Evolutionary conservation across 2,113 vertebrate genomes (phyloP).

Genomic region (Athene noctua): DNA sequence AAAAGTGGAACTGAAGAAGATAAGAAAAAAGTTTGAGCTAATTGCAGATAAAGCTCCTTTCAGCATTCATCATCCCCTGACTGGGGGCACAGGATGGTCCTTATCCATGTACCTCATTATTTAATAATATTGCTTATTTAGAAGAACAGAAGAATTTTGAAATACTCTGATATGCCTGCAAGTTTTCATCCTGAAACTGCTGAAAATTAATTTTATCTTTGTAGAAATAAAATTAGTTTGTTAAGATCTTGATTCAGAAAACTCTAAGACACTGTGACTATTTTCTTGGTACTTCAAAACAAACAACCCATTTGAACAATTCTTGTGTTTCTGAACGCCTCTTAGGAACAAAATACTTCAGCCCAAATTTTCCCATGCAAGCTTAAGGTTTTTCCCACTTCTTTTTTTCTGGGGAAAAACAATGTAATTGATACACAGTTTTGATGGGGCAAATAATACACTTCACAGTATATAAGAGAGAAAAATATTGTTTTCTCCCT

Average conservation of each 20-base stretch:
- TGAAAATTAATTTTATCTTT: neutral
- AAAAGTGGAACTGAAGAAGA: neutral
- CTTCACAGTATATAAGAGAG: neutral
- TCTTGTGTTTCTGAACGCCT: neutral
- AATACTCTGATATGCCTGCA: neutral
- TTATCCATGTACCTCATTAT: neutral
- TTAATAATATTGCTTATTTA: neutral
- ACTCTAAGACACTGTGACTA: neutral
- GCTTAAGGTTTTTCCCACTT: neutral
- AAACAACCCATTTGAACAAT: neutral
- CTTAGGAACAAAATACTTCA: neutral
- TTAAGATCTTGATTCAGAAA: neutral
- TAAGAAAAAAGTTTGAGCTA: neutral
- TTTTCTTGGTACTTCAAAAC: neutral
- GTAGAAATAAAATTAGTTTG: neutral
- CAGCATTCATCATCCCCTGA: neutral
- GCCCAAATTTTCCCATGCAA: neutral
- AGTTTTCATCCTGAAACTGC: neutral
- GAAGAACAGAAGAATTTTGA: neutral
- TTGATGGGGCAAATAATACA: neutral
- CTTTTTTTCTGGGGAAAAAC: neutral
- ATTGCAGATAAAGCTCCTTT: neutral
- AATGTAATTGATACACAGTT: neutral
- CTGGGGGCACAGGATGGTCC: neutral
- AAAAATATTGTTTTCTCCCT: neutral